Conservation (phyloP, 2,797 vertebrate species). For the Pachyuromys duprasi region DNA sequence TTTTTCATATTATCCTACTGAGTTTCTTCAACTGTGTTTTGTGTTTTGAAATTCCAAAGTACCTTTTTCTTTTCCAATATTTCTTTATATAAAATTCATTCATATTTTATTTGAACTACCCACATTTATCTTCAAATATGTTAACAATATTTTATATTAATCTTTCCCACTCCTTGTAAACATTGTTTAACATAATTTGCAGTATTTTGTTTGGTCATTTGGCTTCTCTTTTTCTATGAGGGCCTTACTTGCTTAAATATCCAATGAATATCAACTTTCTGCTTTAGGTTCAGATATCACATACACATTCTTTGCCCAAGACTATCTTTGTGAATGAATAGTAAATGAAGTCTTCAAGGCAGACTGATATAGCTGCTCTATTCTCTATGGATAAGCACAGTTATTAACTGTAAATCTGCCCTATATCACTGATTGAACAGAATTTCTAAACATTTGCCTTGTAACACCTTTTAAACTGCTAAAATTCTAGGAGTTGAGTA, state of each 20-base stretch:
- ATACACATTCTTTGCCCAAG: not conserved
- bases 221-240: not conserved
- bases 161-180: not conserved
- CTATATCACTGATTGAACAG: not conserved
- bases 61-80: not conserved
- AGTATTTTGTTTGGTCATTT: not conserved
- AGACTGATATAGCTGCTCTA: not conserved
- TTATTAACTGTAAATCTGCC: not conserved
- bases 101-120: not conserved
- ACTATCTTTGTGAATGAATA: not conserved
- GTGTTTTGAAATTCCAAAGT: not conserved
- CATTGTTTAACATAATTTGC: not conserved
- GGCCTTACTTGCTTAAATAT: not conserved
- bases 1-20: not conserved
- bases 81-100: not conserved
- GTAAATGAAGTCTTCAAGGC: not conserved
- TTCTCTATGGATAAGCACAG: not conserved
- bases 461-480: not conserved
- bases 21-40: not conserved
- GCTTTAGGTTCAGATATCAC: not conserved
- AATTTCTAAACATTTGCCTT: not conserved
- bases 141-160: not conserved
- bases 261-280: not conserved
- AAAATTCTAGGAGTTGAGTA: not conserved
- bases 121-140: not conserved